A percentile compares a stretch with the other conserved stretches of the same genome.
These are phyloP conservation scores for Mesoclemmys tuberculata DNA, from an alignment of 2,113 vertebrate species.

Conservation along the genomic window DNA sequence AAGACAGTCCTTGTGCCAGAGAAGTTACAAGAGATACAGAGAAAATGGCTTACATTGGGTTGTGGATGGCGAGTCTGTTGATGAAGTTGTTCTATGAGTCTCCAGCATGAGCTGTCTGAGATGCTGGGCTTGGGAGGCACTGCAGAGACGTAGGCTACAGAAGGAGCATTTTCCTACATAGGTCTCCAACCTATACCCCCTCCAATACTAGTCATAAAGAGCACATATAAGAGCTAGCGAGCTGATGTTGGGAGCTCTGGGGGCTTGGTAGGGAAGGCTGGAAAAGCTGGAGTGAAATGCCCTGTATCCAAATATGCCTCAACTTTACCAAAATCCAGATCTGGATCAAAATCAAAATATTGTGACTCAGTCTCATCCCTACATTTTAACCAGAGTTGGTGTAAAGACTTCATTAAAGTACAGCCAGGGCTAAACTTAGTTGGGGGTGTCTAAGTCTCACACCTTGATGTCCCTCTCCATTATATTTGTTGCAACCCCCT, in stretches of 20 bases:
- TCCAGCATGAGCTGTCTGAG: background rate
- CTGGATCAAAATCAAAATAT: background rate
- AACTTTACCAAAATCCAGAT: background rate
- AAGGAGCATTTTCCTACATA: background rate
- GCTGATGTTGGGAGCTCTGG: background rate
- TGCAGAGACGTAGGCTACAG: background rate
- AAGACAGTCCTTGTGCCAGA: background rate
- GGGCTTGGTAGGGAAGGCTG: background rate
- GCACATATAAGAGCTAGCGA: background rate
- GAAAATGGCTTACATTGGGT: rapidly evolving
- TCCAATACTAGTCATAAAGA: background rate
- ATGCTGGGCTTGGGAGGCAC: background rate
- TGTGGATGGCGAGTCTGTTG: background rate
- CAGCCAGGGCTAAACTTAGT: background rate
- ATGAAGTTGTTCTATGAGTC: background rate
- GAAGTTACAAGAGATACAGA: background rate
- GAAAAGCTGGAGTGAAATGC: background rate
- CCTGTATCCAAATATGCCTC: background rate
- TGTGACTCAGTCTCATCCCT: background rate
- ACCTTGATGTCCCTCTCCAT: background rate
- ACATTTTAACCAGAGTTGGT: background rate
- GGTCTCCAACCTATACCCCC: background rate
- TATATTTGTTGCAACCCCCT: background rate
- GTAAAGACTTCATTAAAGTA: background rate
- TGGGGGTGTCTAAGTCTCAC: background rate